Percentiles rank a stretch among this genome's conserved stretches.
phyloP scores from a whole-genome alignment of 2,113 vertebrate species.

The Speoplatyrhinus poulsoni region DNA sequence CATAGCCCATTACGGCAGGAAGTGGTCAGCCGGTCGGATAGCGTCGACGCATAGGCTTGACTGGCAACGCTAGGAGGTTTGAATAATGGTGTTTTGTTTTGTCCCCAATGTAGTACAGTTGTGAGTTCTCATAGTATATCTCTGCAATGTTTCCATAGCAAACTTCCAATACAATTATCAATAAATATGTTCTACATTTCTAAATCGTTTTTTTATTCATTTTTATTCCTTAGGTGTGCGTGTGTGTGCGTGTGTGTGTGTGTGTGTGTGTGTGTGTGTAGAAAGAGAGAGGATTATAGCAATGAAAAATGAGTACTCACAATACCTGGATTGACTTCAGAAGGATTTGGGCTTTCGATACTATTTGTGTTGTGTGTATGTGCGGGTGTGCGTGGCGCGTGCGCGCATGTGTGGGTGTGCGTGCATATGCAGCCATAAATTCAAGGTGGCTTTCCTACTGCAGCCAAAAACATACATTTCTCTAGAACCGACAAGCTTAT shows the following conservation, averaged over 20 bases:
- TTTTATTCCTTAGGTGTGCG: too few relatives aligned
- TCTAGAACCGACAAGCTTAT: conserved; percentile 28
- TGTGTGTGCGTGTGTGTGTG: conserved; percentile 6
- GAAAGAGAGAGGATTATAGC: background rate
- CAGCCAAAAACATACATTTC: conserved; percentile 34
- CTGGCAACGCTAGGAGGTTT: too few relatives aligned
- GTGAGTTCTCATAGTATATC: background rate
- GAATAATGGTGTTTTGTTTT: too few relatives aligned
- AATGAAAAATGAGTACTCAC: conserved; percentile 3
- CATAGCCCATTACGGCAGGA: background rate
- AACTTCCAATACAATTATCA: background rate
- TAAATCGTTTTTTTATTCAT: background rate
- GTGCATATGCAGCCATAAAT: conserved; percentile 11
- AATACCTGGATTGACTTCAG: conserved; percentile 6
- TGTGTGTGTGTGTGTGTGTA: conserved; percentile 3
- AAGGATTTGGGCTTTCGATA: conserved; percentile 7
- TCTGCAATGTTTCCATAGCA: too few relatives aligned
- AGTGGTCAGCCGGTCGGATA: background rate
- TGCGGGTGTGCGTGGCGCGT: too few relatives aligned
- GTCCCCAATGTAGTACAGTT: background rate
- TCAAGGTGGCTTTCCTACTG: conserved; percentile 3
- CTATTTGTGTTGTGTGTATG: conserved; percentile 1
- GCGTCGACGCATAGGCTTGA: background rate
- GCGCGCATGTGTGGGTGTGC: too few relatives aligned
- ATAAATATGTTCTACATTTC: background rate